Evolutionary conservation across 2,113 vertebrate genomes (phyloP).

Genomic region (Crotalus tigris): DNA sequence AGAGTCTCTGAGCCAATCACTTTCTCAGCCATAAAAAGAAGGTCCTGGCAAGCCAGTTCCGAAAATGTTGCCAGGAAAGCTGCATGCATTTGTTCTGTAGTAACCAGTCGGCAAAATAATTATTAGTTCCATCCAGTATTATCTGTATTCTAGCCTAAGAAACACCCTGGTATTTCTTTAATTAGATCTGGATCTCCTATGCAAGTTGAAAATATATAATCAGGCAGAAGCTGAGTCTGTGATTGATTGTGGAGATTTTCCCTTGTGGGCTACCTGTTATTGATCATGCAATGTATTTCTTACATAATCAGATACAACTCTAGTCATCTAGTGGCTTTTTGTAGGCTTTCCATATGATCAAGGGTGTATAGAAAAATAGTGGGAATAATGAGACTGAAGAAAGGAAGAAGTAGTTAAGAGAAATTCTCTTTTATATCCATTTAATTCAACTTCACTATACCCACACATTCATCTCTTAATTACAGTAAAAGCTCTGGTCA

Average conservation of each 20-base stretch:
- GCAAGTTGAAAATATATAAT: not conserved
- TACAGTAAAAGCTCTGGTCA: not conserved
- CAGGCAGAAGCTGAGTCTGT: not conserved
- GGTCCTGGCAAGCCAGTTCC: not conserved
- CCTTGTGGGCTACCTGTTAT: not conserved
- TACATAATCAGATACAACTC: not conserved
- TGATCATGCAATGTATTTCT: not conserved
- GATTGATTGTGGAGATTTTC: not conserved
- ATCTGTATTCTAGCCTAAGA: not conserved
- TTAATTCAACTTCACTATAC: not conserved
- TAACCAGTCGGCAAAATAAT: not conserved
- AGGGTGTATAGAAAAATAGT: not conserved
- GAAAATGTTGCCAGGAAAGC: not conserved
- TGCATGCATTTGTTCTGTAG: not conserved
- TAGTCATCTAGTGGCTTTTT: not conserved
- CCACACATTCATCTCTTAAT: not conserved
- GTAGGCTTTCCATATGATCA: not conserved
- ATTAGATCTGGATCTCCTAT: not conserved
- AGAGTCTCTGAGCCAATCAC: not conserved
- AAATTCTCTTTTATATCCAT: not conserved
- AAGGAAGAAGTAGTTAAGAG: not conserved
- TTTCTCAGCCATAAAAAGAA: not conserved
- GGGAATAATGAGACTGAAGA: not conserved
- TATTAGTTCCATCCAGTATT: not conserved
- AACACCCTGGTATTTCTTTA: not conserved